Evolutionary conservation across 2,888 invertebrate species (phyloP).

Genomic region (Margaritifera margaritifera): DNA sequence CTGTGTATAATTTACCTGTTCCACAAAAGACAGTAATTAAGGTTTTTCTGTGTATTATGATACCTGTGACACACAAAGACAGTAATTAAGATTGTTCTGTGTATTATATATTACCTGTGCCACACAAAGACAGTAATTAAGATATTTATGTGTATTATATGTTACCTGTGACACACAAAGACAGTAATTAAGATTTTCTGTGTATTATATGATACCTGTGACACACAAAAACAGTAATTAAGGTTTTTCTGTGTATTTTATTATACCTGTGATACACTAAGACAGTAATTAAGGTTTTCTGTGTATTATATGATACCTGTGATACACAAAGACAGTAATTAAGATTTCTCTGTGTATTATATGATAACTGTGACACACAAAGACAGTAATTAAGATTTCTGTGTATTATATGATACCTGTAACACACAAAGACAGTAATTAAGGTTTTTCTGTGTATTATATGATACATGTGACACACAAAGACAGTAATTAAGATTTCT

Average conservation of each 20-base stretch:
- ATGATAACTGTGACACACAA: too few relatives aligned
- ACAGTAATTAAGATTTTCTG: too few relatives aligned
- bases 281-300: too few relatives aligned
- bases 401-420: background rate
- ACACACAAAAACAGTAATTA: constrained; percentile 52
- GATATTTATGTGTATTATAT: too few relatives aligned
- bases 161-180: constrained; percentile 65
- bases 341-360: too few relatives aligned
- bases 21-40: too few relatives aligned
- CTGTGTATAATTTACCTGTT: too few relatives aligned
- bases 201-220: constrained; percentile 57
- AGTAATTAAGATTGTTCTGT: background rate
- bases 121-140: constrained; percentile 54
- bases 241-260: too few relatives aligned
- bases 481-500: too few relatives aligned
- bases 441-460: background rate
- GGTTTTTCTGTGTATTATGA: too few relatives aligned
- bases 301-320: constrained; percentile 56
- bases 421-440: background rate
- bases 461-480: constrained; percentile 65
- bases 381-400: too few relatives aligned
- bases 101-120: constrained; percentile 58
- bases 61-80: background rate
- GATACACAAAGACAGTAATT: constrained; percentile 56
- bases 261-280: constrained; percentile 65